Evolutionary conservation across 2,797 vertebrate species (phyloP), one percentile per base, ranked within the genome.

Genomic region (Oreochromis grahami): DNA sequence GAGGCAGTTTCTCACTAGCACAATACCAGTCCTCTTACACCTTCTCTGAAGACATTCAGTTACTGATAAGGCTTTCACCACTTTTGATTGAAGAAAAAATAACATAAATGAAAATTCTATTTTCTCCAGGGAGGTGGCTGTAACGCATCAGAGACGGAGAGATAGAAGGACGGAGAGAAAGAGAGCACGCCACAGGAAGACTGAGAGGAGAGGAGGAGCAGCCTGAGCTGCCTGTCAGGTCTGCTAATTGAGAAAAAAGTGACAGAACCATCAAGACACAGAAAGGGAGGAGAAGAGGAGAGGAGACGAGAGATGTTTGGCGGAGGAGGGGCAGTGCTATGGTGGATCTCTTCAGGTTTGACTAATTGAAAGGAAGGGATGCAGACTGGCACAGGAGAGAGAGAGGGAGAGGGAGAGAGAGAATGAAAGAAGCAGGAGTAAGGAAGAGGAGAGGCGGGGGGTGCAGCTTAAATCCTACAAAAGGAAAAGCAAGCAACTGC

Each of bases 341-440:
- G 91, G 90, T 91, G 92, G 89, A 94, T 95, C 93, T 95, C 93
- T 87, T 93, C 93, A 93, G 93, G 92, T 95, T 94, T 95, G 93
- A 95, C 93, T 96, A 96, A 96, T 96, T 96, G 94, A 96, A 95
- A 96, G 95, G 94, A 96, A 94, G 88, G 93, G 89, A 95, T 93
- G 92, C 91, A 93, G 93, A 87, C 92, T 93, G 91, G 92, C 85
- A 91, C 24, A 21, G 88, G 91, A 91, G 88, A 87, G 32, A 1
- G 58, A n/a, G 58, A 36, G 56, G 2, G 55, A 32, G 55, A 58
- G 26, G 19, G 63, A 43, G 65, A 43, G 65, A 70, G 65, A 3
- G 65, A 70, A 70, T 70, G 21, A 70, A 70, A 70, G 21, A 70
- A 70, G 65, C 65, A 70, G 38, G 38, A 45, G 65, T 70, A 70